Conservation (phyloP, 2,888 invertebrate genomes). For the Anorthoa munda region DNA sequence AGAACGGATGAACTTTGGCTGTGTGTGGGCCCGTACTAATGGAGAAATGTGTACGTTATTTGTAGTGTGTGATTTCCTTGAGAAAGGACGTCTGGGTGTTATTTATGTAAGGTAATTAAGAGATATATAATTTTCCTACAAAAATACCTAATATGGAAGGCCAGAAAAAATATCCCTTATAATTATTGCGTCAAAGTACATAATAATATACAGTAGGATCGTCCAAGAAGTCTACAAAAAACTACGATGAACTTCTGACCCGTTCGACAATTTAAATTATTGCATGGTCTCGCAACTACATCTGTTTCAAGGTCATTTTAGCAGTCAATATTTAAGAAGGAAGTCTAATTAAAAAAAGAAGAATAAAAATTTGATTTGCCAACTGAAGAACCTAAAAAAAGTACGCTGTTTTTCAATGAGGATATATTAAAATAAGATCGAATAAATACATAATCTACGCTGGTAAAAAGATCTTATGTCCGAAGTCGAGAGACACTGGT, state of each 20-base stretch:
- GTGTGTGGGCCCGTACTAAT: slow-evolving; percentile 53
- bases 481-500: background rate
- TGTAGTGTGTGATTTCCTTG: background rate
- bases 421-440: background rate
- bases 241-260: no score
- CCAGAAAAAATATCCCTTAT: background rate
- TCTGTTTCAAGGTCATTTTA: no score
- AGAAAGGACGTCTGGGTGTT: background rate
- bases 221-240: background rate
- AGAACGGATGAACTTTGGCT: slow-evolving; percentile 69
- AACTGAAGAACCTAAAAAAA: background rate
- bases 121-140: background rate
- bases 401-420: background rate
- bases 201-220: background rate
- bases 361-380: no score
- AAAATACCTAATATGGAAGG: background rate
- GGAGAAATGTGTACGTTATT: slow-evolving; percentile 15
- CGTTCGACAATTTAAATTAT: no score
- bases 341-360: no score
- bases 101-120: background rate
- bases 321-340: no score
- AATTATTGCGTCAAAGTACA: background rate
- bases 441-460: no score
- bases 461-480: background rate
- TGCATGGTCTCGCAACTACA: no score